Evolutionary conservation across 2,888 invertebrate species (phyloP), one percentile per base, ranked within the genome.

Genomic region (Glyphotaelius pellucidus): DNA sequence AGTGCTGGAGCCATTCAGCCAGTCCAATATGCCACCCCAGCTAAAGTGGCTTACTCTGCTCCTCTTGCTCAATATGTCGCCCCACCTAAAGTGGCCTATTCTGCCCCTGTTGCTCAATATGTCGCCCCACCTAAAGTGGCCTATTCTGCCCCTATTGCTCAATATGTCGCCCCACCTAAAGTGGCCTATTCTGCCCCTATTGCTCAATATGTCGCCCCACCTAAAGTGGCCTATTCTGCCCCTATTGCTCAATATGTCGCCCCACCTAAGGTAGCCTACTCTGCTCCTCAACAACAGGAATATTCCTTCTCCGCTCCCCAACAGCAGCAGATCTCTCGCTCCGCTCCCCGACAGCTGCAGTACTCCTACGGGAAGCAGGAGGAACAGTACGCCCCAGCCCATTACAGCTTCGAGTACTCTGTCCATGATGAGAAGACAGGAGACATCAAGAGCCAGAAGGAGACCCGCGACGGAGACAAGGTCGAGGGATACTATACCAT

Each of bases 401-500:
- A 93, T 80, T 94, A 94, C 93, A 92, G 93, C 91, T 94, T 93
- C 92, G 92, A 93, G 38, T 96, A 96, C 95, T 95, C 95, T 90
- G 95, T 96, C 90, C 95, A 95, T 92, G 96, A 96, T 93, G 94
- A 94, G 2, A 95, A 95, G 94, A 95, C 94, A 94, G 96, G 96
- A 3, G 96, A 96, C 94, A 94, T 95, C 93, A 96, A 96, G 94
- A 94, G 95, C 93, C 96, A 96, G 94, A 95, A 95, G 94, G 96
- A 96, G 93, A 94, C 94, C 89, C 96, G 96, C 93, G 94, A 94
- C 93, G 96, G 96, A 5, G 95, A 96, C 94, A 94, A 94, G 93
- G 95, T 96, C 84, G 95, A 95, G 85, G 96, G 96, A 93, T 95
- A 95, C 42, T 96, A 96, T 95, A 95, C 96, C 9, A 95, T 96